These are phyloP conservation scores for Trypoxylus dichotomus DNA, from an alignment of 1,140 invertebrate genomes.

Conservation along the genomic window DNA sequence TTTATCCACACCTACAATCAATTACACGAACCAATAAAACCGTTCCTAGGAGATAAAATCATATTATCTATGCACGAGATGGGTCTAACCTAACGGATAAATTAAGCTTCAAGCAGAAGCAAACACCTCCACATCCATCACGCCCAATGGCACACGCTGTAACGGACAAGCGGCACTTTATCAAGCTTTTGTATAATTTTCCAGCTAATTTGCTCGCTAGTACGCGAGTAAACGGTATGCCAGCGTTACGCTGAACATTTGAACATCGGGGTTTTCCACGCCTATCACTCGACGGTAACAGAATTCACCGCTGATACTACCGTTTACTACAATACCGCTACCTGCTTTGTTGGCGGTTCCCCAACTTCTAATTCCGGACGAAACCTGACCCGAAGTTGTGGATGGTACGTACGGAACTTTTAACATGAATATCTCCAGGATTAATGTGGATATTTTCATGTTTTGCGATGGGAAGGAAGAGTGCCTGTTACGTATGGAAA, in stretches of 20 bases:
- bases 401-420: no score
- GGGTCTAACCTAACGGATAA: no score
- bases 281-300: neutral
- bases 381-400: no score
- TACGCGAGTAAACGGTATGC: slow-evolving; percentile 19
- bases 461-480: neutral
- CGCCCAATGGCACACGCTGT: neutral
- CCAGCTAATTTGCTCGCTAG: slow-evolving; percentile 33
- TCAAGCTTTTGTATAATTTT: slow-evolving; percentile 32
- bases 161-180: neutral
- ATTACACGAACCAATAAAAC: no score
- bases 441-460: neutral
- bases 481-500: neutral
- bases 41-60: no score
- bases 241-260: neutral
- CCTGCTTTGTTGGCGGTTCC: no score
- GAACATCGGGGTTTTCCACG: neutral
- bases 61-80: no score
- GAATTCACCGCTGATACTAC: no score
- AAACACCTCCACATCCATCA: neutral
- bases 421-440: neutral
- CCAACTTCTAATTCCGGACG: no score
- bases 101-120: neutral
- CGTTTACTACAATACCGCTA: no score
- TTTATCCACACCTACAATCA: no score